Base-by-base conservation (phyloP, 2,113 vertebrate genomes). In the Rhagologus leucostigma region DNA sequence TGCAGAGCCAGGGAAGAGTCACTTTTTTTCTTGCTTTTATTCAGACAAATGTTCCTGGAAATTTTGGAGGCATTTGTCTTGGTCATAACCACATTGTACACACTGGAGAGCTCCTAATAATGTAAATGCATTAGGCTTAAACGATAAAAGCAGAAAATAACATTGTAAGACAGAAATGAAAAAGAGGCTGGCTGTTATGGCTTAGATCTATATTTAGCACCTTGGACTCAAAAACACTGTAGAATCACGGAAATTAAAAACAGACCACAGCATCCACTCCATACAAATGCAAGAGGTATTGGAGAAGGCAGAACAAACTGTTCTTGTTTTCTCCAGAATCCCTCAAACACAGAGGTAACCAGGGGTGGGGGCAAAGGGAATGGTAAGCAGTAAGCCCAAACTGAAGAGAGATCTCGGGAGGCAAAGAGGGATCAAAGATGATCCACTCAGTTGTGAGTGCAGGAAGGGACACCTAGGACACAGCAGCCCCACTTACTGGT, bases 61-160 rank as follows among this genome's bases (percentile, higher is more conserved):
- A 78, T 64, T 75, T 90, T 30, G 82, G 59, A 86, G 75, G n/a
- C 42, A 44, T 71, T 93, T n/a, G 0, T 63, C 62, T 29, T 63
- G n/a, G 52, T 91, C 57, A 30, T 83, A 77, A 88, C 39, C 44
- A 67, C 22, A 10, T 33, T 75, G 56, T 47, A 74, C 79, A 74
- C 63, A 70, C 76, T 63, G 55, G 64, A 93, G 76, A 63, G 47
- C 16, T 93, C 76, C 75, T 92, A 95, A 90, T 88, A 93, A 94
- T 59, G 90, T 93, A 97, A 97, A 95, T 80, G 71, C 92, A 94
- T 95, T 78, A 88, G 44, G 47, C 29, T 95, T 88, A 95, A 93
- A 97, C 0, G 82, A 91, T 93, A 95, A 94, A 97, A 96, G 82
- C 95, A 96, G 95, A 96, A 93, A 96, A 96, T 55, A 92, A 87